Evolutionary conservation across 92 coral and sea anemone genomes (phyloP).

Genomic region (Metridium senile): DNA sequence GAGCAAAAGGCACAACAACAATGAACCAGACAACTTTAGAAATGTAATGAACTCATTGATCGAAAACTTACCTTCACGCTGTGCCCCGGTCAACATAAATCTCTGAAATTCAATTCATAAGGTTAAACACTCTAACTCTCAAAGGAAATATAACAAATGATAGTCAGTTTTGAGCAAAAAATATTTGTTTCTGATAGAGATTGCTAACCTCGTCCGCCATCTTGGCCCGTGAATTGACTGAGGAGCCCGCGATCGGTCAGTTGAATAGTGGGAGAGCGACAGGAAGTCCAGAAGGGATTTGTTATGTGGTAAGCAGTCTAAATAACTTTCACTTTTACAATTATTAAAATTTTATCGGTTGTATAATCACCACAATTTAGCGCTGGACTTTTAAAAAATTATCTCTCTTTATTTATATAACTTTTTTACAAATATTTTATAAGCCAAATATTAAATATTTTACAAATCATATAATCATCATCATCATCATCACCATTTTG

Average conservation of each 20-base stretch:
- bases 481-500: too few species aligned
- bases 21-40: not conserved
- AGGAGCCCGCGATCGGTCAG: slow-evolving; percentile 39
- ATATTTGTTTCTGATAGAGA: not conserved
- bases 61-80: slow-evolving; percentile 85
- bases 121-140: not conserved
- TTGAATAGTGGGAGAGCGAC: not conserved
- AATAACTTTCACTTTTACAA: too few species aligned
- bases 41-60: slow-evolving; percentile 5
- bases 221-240: slow-evolving; percentile 8
- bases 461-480: too few species aligned
- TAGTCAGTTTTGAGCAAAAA: not conserved
- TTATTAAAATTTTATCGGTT: too few species aligned
- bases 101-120: slow-evolving; percentile 69
- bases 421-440: too few species aligned
- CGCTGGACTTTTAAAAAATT: too few species aligned
- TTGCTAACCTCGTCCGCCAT: slow-evolving; percentile 47
- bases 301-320: too few species aligned
- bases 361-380: too few species aligned
- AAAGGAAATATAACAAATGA: not conserved
- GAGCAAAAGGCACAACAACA: slow-evolving; percentile 15
- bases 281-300: not conserved
- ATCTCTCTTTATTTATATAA: too few species aligned
- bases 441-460: too few species aligned
- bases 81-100: slow-evolving; percentile 91